These are phyloP conservation scores for Danaus chrysippus DNA, from an alignment of 2,888 invertebrate genomes.

Conservation along the genomic window DNA sequence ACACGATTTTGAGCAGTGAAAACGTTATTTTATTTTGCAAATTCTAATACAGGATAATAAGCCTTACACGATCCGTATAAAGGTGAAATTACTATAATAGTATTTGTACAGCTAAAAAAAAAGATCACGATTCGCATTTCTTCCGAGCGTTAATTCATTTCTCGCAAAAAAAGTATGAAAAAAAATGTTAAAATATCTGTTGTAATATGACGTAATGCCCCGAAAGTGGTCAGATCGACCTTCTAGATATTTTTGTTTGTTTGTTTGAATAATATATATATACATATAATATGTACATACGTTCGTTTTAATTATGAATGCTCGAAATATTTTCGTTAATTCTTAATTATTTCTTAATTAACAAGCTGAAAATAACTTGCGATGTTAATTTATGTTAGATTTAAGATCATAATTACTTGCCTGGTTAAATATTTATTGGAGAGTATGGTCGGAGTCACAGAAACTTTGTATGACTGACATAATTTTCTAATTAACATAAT, in stretches of 20 bases:
- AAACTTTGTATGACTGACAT: no score
- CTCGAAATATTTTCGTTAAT: no score
- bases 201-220: constrained; percentile 53
- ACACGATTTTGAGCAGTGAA: constrained; percentile 17
- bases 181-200: constrained; percentile 32
- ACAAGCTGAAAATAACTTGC: no score
- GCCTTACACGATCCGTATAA: background rate
- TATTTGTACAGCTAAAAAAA: constrained; percentile 21
- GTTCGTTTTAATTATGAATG: constrained; percentile 5
- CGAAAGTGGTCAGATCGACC: constrained; percentile 33
- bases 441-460: no score
- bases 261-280: constrained; percentile 4
- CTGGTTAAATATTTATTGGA: no score
- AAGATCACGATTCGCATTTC: constrained; percentile 46
- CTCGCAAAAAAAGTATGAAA: constrained; percentile 35
- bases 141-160: constrained; percentile 42
- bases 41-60: constrained; percentile 7
- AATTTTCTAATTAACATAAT: no score
- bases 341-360: no score
- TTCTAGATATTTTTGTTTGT: constrained; percentile 28
- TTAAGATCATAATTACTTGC: no score
- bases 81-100: constrained; percentile 10
- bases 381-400: no score
- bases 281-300: background rate
- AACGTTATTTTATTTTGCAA: constrained; percentile 11